Conservation (phyloP, 2,797 vertebrate species). For the Chrysocyon brachyurus region DNA sequence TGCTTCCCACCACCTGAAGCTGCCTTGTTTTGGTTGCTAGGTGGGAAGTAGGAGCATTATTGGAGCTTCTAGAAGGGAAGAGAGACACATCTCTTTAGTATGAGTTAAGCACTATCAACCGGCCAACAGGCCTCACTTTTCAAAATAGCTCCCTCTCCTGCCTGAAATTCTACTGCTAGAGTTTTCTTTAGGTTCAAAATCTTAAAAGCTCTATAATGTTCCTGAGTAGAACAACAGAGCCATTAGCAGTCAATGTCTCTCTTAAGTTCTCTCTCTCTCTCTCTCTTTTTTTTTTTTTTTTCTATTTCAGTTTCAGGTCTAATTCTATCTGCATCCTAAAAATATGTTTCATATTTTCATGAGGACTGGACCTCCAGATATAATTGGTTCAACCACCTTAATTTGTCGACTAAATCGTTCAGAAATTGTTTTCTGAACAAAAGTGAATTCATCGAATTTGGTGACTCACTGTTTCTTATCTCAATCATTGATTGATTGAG, state of each 20-base stretch:
- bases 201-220: slow-evolving; percentile 50
- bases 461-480: background rate
- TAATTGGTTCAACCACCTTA: slow-evolving; percentile 19
- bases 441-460: slow-evolving; percentile 4
- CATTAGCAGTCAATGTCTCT: background rate
- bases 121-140: background rate
- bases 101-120: slow-evolving; percentile 40
- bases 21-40: slow-evolving; percentile 6
- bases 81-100: background rate
- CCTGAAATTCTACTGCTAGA: background rate
- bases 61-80: background rate
- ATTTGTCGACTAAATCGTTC: slow-evolving; percentile 29
- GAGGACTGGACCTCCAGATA: background rate
- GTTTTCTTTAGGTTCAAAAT: slow-evolving; percentile 59
- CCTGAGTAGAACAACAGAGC: slow-evolving; percentile 14
- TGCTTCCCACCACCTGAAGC: background rate
- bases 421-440: background rate
- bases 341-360: slow-evolving; percentile 22
- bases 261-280: background rate
- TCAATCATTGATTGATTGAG: background rate
- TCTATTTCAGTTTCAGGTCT: slow-evolving; percentile 49
- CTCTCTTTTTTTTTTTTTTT: background rate
- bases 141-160: slow-evolving; percentile 29
- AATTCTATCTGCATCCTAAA: slow-evolving; percentile 62
- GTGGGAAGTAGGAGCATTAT: background rate